phyloP scores from a whole-genome alignment of 2,797 vertebrate species.

The Melanotaenia parkinsoni region DNA sequence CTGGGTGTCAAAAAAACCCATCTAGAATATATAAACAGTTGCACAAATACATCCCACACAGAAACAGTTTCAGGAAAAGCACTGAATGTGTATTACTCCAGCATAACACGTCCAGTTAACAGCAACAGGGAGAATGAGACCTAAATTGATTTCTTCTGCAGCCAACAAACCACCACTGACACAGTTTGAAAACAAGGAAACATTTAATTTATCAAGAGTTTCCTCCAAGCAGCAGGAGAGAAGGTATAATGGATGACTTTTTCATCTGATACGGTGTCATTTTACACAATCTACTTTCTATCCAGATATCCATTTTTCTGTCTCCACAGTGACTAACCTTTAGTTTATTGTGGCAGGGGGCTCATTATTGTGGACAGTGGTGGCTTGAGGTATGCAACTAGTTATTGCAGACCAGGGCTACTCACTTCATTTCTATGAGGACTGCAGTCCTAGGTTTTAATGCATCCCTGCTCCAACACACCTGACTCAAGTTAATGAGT shows the following conservation, averaged over 20 bases:
- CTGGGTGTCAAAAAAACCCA: conserved; percentile 40
- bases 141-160: conserved; percentile 58
- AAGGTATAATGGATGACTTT: conserved; percentile 21
- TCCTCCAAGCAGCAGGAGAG: conserved; percentile 22
- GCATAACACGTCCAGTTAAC: conserved; percentile 58
- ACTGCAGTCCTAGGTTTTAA: too few relatives aligned
- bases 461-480: too few relatives aligned
- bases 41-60: conserved; percentile 36
- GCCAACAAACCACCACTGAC: conserved; percentile 13
- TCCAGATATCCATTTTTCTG: conserved; percentile 6
- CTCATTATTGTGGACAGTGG: conserved; percentile 58
- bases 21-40: conserved; percentile 28
- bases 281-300: conserved; percentile 5
- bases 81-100: conserved; percentile 6
- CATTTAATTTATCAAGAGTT: conserved; percentile 21
- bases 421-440: too few relatives aligned
- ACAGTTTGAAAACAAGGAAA: conserved; percentile 36
- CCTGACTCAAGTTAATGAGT: too few relatives aligned
- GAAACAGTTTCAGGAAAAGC: conserved; percentile 13
- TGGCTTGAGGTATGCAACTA: conserved; percentile 3
- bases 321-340: conserved; percentile 41
- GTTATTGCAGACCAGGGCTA: conserved; percentile 34
- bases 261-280: conserved; percentile 2
- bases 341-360: conserved; percentile 24
- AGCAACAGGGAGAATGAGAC: conserved; percentile 36